phyloP scores from a whole-genome alignment of 2,113 vertebrate genomes.

The Eulemur rufifrons region DNA sequence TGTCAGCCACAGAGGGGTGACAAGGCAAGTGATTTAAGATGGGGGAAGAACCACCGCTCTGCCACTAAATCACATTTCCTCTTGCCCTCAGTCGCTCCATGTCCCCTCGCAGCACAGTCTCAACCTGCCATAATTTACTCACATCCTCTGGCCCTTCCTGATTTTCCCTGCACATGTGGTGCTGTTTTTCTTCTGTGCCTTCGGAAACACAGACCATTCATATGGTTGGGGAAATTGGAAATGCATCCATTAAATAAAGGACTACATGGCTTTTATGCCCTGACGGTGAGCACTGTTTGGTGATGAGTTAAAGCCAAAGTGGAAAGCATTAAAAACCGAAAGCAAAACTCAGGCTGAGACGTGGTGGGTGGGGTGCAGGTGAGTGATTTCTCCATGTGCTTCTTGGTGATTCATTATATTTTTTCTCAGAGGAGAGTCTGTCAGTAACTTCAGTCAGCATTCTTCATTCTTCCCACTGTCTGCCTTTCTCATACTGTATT shows the following conservation, averaged over 20 bases:
- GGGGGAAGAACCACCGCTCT: conserved; percentile 51
- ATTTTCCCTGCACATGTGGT: not conserved
- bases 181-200: not conserved
- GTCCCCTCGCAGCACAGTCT: conserved; percentile 51
- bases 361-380: not conserved
- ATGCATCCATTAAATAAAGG: conserved; percentile 14
- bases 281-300: not conserved
- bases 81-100: conserved; percentile 57
- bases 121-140: conserved; percentile 2
- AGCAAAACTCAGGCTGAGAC: not conserved
- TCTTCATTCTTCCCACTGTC: not conserved
- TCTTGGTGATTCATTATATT: not conserved
- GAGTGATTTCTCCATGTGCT: not conserved
- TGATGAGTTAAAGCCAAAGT: not conserved
- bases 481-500: not conserved
- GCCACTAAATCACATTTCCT: conserved; percentile 73
- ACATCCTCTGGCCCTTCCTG: not conserved
- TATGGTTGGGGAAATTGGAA: not conserved
- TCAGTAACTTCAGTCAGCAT: not conserved
- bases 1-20: conserved; percentile 72
- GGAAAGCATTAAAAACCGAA: not conserved
- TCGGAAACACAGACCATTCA: not conserved
- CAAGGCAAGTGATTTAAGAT: conserved; percentile 76
- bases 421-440: not conserved
- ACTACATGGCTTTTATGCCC: not conserved